phyloP scores from a whole-genome alignment of 1,140 invertebrate species.

The Zeugodacus cucurbitae region DNA sequence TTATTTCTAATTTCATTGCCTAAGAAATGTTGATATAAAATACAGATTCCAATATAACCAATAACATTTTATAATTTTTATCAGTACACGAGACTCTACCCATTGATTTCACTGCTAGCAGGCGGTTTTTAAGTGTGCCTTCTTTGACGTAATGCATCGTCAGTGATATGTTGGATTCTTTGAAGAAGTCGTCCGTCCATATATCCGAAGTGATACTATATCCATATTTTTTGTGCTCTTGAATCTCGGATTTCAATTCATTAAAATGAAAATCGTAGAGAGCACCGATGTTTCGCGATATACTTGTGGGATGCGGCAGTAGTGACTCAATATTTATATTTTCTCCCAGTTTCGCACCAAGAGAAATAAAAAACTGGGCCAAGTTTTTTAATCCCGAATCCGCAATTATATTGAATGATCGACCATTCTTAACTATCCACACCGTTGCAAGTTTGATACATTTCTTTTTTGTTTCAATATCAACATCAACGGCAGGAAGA shows the following conservation, averaged over 20 bases:
- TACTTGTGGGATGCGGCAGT: conserved; percentile 7
- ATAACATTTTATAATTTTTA: no score
- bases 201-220: not conserved
- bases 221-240: not conserved
- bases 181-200: conserved; percentile 22
- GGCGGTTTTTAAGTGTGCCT: no score
- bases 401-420: conserved; percentile 10
- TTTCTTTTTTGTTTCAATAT: no score
- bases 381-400: conserved; percentile 31
- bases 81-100: not conserved
- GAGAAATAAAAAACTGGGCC: not conserved
- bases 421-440: no score
- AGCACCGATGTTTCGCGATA: conserved; percentile 11
- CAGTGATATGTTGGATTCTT: not conserved
- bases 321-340: not conserved
- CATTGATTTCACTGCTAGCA: no score
- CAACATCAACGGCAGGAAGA: not conserved
- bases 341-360: conserved; percentile 17
- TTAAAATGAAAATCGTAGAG: not conserved
- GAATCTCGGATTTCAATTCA: not conserved
- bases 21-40: no score
- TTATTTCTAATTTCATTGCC: no score
- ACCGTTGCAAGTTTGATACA: no score
- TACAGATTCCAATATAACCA: no score
- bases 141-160: not conserved